Evolutionary conservation across 1,140 invertebrate genomes (phyloP).

Genomic region (Aphidius gifuensis): DNA sequence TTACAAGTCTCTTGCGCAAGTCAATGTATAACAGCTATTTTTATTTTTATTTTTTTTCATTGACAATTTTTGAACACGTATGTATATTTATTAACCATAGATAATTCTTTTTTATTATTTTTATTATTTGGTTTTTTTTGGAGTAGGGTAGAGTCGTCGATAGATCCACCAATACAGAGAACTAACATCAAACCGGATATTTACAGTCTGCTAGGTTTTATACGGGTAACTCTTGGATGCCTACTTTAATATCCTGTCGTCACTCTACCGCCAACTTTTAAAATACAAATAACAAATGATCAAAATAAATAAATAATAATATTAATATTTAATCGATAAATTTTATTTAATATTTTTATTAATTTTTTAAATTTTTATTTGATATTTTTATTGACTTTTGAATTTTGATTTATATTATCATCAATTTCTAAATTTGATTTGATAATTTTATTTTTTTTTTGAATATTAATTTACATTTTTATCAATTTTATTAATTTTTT

Average conservation of each 20-base stretch:
- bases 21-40: neutral
- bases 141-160: neutral
- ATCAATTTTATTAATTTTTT: too few species aligned
- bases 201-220: constrained; percentile 41
- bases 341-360: too few species aligned
- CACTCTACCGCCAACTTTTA: constrained; percentile 28
- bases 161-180: neutral
- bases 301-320: too few species aligned
- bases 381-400: too few species aligned
- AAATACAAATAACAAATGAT: too few species aligned
- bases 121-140: neutral
- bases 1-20: neutral
- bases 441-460: too few species aligned
- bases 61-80: neutral
- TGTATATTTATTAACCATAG: too few species aligned
- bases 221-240: constrained; percentile 26
- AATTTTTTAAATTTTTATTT: too few species aligned
- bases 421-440: too few species aligned
- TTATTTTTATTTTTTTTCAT: neutral
- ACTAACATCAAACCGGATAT: constrained; percentile 35
- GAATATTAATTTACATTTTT: too few species aligned
- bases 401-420: too few species aligned
- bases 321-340: too few species aligned
- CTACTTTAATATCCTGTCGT: constrained; percentile 48
- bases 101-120: neutral